These are phyloP conservation scores for Apis cerana DNA, from an alignment of 1,140 invertebrate genomes.

Conservation along the genomic window DNA sequence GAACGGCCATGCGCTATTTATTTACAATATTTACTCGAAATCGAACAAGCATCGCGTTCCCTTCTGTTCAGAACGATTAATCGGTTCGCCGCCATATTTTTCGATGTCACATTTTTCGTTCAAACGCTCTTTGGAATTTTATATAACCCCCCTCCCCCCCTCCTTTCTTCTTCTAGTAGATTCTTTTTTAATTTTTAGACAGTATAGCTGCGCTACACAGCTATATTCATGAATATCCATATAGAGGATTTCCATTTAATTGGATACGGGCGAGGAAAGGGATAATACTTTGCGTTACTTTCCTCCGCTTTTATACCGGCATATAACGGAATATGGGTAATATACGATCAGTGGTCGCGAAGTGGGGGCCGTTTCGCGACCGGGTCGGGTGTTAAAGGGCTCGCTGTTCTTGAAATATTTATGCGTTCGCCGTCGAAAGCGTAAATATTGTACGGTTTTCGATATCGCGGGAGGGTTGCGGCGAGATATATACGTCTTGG, in stretches of 20 bases:
- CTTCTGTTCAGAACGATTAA: not conserved
- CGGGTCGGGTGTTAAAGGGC: slow-evolving; percentile 48
- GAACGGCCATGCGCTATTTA: too few species aligned
- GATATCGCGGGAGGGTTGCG: slow-evolving; percentile 42
- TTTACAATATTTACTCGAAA: not conserved
- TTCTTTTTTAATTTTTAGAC: slow-evolving; percentile 2
- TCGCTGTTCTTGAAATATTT: slow-evolving; percentile 67
- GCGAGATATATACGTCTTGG: slow-evolving; percentile 42
- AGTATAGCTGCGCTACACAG: not conserved
- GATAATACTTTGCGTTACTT: slow-evolving; percentile 36
- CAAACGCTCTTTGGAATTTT: not conserved
- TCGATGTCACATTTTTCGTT: not conserved
- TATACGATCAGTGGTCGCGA: slow-evolving; percentile 19
- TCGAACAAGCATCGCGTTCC: too few species aligned
- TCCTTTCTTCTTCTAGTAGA: too few species aligned
- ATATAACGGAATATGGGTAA: slow-evolving; percentile 32
- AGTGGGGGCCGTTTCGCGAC: slow-evolving; percentile 1
- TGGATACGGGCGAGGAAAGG: not conserved
- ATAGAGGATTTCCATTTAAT: slow-evolving; percentile 33
- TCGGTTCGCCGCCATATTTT: not conserved
- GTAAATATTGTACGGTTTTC: slow-evolving; percentile 68
- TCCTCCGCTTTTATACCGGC: slow-evolving; percentile 23
- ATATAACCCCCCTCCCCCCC: too few species aligned
- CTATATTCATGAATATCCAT: slow-evolving; percentile 42
- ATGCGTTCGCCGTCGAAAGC: slow-evolving; percentile 62